A percentile compares a stretch with the other conserved stretches of the same genome.
These are phyloP conservation scores for Drosophila ohnishii DNA, from an alignment of 1,140 invertebrate species.

Conservation along the genomic window DNA sequence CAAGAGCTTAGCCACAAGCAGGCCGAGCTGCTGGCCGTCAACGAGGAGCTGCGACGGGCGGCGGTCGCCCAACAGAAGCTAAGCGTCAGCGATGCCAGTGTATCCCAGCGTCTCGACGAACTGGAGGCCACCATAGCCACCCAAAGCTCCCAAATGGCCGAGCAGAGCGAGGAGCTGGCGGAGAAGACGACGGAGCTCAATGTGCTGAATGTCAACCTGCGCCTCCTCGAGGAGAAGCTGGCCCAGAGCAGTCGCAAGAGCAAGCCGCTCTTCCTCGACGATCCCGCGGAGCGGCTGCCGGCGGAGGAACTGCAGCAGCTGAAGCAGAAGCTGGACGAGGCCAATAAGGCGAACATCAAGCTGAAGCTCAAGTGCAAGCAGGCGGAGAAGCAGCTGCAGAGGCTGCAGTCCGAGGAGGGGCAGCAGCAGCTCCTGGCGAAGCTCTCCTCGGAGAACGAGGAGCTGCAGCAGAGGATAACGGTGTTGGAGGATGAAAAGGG, in stretches of 20 bases:
- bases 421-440: slow-evolving; percentile 87
- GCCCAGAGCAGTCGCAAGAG: slow-evolving; percentile 58
- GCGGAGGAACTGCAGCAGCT: slow-evolving; percentile 86
- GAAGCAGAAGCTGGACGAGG: slow-evolving; percentile 88
- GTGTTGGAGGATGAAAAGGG: slow-evolving; percentile 95
- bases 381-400: slow-evolving; percentile 91
- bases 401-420: slow-evolving; percentile 88
- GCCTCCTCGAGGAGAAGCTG: slow-evolving; percentile 85
- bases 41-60: slow-evolving; percentile 24
- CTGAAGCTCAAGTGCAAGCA: slow-evolving; percentile 92
- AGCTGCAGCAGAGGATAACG: slow-evolving; percentile 90
- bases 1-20: slow-evolving; percentile 64
- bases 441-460: slow-evolving; percentile 85
- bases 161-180: slow-evolving; percentile 84
- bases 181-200: slow-evolving; percentile 84
- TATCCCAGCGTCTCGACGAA: slow-evolving; percentile 83
- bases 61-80: slow-evolving; percentile 36
- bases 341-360: slow-evolving; percentile 93
- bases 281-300: slow-evolving; percentile 85
- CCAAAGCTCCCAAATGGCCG: slow-evolving; percentile 83
- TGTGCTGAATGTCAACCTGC: slow-evolving; percentile 81
- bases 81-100: slow-evolving; percentile 56
- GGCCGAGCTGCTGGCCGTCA: slow-evolving; percentile 47
- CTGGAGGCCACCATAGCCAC: slow-evolving; percentile 84
- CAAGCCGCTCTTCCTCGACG: slow-evolving; percentile 79